phyloP scores from a whole-genome alignment of 2,888 invertebrate species.

The Nudaria mundana region DNA sequence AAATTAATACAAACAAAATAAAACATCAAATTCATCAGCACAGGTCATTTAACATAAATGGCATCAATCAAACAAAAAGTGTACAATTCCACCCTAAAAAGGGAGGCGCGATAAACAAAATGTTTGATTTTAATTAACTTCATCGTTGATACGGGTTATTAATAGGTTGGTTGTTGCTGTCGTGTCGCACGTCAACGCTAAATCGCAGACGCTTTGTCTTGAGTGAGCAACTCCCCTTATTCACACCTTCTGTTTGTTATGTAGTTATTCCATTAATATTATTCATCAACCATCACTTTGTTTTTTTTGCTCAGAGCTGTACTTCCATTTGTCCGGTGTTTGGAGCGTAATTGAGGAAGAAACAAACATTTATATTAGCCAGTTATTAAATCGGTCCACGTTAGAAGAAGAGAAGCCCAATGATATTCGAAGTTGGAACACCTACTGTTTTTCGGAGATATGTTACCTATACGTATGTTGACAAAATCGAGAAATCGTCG shows the following conservation, averaged over 20 bases:
- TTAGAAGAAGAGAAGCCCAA: no score
- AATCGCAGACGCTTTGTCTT: constrained; percentile 62
- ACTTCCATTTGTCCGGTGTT: no score
- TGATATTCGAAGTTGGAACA: no score
- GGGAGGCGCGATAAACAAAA: constrained; percentile 35
- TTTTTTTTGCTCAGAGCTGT: no score
- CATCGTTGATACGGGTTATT: constrained; percentile 52
- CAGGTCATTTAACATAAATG: constrained; percentile 38
- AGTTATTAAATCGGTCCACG: no score
- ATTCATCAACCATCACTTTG: no score
- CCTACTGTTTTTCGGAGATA: no score
- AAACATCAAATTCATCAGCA: constrained; percentile 35
- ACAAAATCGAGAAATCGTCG: no score
- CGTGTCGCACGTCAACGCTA: constrained; percentile 62
- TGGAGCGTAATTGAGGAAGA: no score
- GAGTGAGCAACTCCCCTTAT: constrained; percentile 38
- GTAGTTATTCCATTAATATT: constrained; percentile 29
- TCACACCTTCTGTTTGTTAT: constrained; percentile 25
- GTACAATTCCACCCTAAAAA: constrained; percentile 17
- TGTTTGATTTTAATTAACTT: constrained; percentile 76
- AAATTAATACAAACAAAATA: no score
- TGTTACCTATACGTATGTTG: no score
- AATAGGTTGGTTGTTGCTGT: constrained; percentile 55
- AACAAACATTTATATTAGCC: background rate
- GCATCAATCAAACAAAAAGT: constrained; percentile 45